Conservation (phyloP, 2,113 vertebrate genomes). For the Spea bombifrons region DNA sequence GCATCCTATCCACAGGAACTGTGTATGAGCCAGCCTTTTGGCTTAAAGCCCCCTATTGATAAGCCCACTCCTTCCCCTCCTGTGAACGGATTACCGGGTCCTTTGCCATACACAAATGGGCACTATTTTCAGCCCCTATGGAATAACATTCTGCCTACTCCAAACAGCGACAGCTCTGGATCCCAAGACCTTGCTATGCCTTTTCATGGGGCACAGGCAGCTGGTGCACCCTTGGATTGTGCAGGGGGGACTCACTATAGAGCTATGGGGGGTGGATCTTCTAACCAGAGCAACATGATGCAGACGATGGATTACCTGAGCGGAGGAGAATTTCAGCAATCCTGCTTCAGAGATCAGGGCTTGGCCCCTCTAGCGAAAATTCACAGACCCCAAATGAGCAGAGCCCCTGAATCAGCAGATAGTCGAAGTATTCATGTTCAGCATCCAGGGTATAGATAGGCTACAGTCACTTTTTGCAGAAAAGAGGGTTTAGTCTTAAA, state of each 20-base stretch:
- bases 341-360: slow-evolving; percentile 97
- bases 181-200: slow-evolving; percentile 93
- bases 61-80: slow-evolving; percentile 92
- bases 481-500: slow-evolving; percentile 69
- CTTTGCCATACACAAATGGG: slow-evolving; percentile 86
- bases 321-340: slow-evolving; percentile 92
- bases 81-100: slow-evolving; percentile 83
- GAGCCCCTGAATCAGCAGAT: slow-evolving; percentile 83
- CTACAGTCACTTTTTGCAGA: slow-evolving; percentile 60
- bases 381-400: slow-evolving; percentile 85
- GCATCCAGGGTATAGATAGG: slow-evolving; percentile 99
- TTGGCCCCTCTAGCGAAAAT: slow-evolving; percentile 90
- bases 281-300: slow-evolving; percentile 86
- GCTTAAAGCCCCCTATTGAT: slow-evolving; percentile 86
- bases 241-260: slow-evolving; percentile 84
- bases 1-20: slow-evolving; percentile 86
- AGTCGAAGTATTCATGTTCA: slow-evolving; percentile 91
- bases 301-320: slow-evolving; percentile 94
- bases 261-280: slow-evolving; percentile 70
- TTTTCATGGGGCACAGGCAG: slow-evolving; percentile 81
- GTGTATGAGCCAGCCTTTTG: slow-evolving; percentile 89
- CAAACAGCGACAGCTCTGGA: slow-evolving; percentile 97
- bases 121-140: slow-evolving; percentile 95
- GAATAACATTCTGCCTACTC: slow-evolving; percentile 96
- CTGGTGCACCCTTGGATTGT: slow-evolving; percentile 84